Conservation (phyloP, 2,888 invertebrate genomes). For the Polydesmus complanatus region DNA sequence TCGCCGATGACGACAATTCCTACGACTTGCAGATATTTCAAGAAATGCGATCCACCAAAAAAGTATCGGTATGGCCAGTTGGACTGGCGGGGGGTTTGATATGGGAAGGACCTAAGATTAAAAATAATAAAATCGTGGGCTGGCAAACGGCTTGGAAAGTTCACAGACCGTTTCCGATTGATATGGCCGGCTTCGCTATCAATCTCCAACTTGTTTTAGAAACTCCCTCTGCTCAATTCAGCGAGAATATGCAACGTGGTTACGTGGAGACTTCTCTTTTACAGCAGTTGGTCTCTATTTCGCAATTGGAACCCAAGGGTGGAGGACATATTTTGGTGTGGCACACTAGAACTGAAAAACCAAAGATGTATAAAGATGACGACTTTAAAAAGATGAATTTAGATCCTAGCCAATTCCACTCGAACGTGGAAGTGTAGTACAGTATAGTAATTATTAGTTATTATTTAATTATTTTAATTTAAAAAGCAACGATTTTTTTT, state of each 20-base stretch:
- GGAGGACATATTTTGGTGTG: constrained; percentile 79
- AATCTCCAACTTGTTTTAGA: constrained; percentile 54
- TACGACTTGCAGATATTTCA: constrained; percentile 78
- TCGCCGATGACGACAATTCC: constrained; percentile 95
- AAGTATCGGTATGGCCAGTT: constrained; percentile 88
- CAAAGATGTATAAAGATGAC: constrained; percentile 56
- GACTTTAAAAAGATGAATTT: constrained; percentile 39
- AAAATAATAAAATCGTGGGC: constrained; percentile 48
- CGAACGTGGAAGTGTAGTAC: constrained; percentile 47
- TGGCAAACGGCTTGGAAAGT: constrained; percentile 58
- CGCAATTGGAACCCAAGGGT: constrained; percentile 78
- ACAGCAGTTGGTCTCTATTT: constrained; percentile 49
- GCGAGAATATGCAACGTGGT: constrained; percentile 71
- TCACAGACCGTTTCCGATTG: constrained; percentile 79
- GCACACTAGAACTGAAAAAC: constrained; percentile 92
- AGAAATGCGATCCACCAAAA: constrained; percentile 69
- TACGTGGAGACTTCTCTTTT: constrained; percentile 77
- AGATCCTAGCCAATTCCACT: constrained; percentile 37
- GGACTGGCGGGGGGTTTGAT: constrained; percentile 89
- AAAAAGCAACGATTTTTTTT: too few relatives aligned
- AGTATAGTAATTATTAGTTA: too few relatives aligned
- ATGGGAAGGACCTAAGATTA: constrained; percentile 75
- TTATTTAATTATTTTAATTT: too few relatives aligned
- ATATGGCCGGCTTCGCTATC: constrained; percentile 95
- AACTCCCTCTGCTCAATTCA: constrained; percentile 60